Evolutionary conservation across 1,140 invertebrate genomes (phyloP).

Genomic region (Drosophila varians): DNA sequence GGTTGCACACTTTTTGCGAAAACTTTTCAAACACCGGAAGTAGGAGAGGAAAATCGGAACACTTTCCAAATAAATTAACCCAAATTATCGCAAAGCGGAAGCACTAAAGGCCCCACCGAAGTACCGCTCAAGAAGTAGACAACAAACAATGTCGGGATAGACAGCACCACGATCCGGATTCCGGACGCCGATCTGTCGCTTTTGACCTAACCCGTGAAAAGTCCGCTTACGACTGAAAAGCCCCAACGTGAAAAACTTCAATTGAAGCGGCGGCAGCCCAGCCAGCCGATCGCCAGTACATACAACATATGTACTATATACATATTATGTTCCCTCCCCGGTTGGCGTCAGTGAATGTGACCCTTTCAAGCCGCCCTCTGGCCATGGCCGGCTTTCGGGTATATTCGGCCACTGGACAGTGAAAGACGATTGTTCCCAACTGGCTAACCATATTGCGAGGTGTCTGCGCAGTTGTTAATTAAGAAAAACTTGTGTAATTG

Average conservation of each 20-base stretch:
- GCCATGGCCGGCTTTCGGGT: conserved; percentile 32
- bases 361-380: conserved; percentile 43
- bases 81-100: conserved; percentile 65
- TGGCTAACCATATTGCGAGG: conserved; percentile 6
- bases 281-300: conserved; percentile 8
- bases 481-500: conserved; percentile 13
- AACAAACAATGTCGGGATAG: conserved; percentile 19
- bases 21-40: conserved; percentile 56
- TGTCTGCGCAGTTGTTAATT: conserved; percentile 1
- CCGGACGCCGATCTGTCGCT: conserved; percentile 14
- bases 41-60: conserved; percentile 34
- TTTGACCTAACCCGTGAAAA: conserved; percentile 66
- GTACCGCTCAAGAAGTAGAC: conserved; percentile 4
- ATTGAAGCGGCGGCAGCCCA: conserved; percentile 34
- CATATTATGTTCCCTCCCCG: background rate
- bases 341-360: conserved; percentile 34
- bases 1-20: conserved; percentile 49
- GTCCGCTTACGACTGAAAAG: conserved; percentile 65
- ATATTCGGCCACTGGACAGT: conserved; percentile 18
- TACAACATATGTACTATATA: background rate
- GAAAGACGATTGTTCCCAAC: conserved; percentile 9
- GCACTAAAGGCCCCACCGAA: conserved; percentile 30
- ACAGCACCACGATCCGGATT: conserved; percentile 21
- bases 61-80: conserved; percentile 78
- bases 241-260: conserved; percentile 47